Evolutionary conservation across 2,113 vertebrate species (phyloP).

Genomic region (Tinamus guttatus): DNA sequence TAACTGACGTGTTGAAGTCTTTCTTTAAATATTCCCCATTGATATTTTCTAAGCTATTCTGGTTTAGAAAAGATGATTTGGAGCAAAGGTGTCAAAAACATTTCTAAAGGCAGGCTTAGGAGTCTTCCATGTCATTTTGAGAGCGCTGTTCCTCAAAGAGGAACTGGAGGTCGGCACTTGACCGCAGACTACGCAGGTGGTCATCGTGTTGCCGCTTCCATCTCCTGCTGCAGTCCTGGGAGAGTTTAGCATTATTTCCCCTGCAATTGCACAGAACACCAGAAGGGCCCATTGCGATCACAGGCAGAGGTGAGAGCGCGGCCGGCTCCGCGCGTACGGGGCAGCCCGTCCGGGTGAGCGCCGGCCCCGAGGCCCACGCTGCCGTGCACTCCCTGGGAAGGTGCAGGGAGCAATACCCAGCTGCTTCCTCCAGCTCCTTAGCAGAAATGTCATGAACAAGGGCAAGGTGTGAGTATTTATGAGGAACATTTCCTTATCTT

Average conservation of each 20-base stretch:
- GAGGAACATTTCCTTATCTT: slow-evolving; percentile 53
- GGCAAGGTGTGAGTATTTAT: slow-evolving; percentile 13
- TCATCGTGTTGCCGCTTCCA: too few species aligned
- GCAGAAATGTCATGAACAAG: slow-evolving; percentile 33
- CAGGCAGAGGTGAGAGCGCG: not conserved
- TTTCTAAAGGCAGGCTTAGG: not conserved
- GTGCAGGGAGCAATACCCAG: not conserved
- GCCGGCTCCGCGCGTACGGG: accelerated
- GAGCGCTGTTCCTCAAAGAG: not conserved
- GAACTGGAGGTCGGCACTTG: not conserved
- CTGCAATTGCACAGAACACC: not conserved
- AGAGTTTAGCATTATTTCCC: not conserved
- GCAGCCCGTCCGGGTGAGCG: not conserved
- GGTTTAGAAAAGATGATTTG: not conserved
- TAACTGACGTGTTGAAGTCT: not conserved
- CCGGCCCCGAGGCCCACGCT: not conserved
- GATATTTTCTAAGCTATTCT: not conserved
- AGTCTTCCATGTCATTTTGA: not conserved
- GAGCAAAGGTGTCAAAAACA: not conserved
- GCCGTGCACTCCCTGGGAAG: not conserved
- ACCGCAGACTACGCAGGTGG: too few species aligned
- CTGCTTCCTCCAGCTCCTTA: not conserved
- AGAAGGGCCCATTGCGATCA: accelerated
- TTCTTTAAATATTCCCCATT: not conserved
- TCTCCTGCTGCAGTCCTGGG: not conserved